Evolutionary conservation across 53 echinoderm and acorn worm genomes (phyloP), one percentile per base, ranked within the genome.

Genomic region (Antedon mediterranea): DNA sequence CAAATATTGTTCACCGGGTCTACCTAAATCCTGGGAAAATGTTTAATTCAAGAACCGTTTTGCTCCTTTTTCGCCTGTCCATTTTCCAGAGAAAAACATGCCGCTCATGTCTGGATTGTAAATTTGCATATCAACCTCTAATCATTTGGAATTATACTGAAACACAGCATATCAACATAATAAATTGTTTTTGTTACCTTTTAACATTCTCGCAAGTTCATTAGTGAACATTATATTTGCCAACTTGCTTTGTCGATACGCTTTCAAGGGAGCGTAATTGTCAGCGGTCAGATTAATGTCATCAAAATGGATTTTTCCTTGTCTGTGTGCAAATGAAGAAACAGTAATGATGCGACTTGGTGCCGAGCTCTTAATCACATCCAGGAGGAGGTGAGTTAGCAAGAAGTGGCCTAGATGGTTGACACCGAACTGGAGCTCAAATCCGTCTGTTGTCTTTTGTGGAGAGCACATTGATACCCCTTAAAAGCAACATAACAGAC

Each of bases 331-430:
- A 0, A 75, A 0, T 71, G 89, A 85, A n/a, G 85, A 85, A 15
- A 89, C 89, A 34, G 77, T 85, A 71, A 89, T 71, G 37, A 86
- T 77, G n/a, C 93, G 81, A 43, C 85, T 83, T 0, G 93, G 90
- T 34, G 88, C 34, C 0, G 93, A 93, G 6, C 84, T 76, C 80
- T 90, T 93, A 76, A 93, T 31, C 9, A 90, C 86, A 75, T 93
- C 93, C 75, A 93, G 83, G 29, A 93, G 86, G 78, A 93, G 93
- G 71, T 83, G 90, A 82, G 93, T 93, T 42, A 93, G 85, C 31
- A 93, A 86, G 75, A 93, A 93, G 43, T 90, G 93, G 26, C 90
- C 93, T 2, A 93, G 78, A 34, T 93, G 88, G 82, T 93, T 93
- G 84, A 82, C 81, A 4, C 93, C 93, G 34, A 93, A 79, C 77